Evolutionary conservation across 2,113 vertebrate genomes (phyloP).

Genomic region (Chaetodon auriga): DNA sequence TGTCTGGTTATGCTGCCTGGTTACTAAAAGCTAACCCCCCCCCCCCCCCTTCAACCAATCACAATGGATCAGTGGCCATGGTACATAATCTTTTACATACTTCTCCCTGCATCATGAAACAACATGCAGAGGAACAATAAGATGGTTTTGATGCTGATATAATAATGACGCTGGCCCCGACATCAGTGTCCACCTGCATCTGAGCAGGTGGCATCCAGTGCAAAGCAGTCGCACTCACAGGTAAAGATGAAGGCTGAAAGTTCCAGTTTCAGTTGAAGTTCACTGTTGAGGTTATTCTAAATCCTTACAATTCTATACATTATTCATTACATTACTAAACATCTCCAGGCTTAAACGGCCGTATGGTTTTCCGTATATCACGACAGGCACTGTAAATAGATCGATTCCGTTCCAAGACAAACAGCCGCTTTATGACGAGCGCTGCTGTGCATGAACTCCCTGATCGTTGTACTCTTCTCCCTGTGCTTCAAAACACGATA

Average conservation of each 20-base stretch:
- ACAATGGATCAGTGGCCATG: not conserved
- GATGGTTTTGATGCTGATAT: not conserved
- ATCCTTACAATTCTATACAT: not conserved
- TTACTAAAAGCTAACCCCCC: not conserved
- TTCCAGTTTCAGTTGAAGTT: not conserved
- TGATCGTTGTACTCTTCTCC: slow-evolving; percentile 27
- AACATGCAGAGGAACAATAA: not conserved
- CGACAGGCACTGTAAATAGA: not conserved
- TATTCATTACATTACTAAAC: no score
- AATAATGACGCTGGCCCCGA: no score
- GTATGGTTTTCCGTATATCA: not conserved
- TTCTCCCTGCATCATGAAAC: not conserved
- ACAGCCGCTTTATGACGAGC: not conserved
- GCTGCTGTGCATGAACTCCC: not conserved
- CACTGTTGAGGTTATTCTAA: not conserved
- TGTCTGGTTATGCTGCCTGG: not conserved
- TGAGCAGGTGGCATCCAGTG: no score
- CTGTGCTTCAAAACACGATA: not conserved
- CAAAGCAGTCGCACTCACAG: no score
- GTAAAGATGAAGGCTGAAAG: not conserved
- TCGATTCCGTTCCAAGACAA: not conserved
- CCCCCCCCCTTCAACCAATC: not conserved
- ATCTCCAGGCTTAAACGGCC: not conserved
- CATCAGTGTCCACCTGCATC: not conserved
- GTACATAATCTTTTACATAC: not conserved